These are phyloP conservation scores for Gymnoscopelus braueri DNA, from an alignment of 2,797 vertebrate genomes.

Conservation along the genomic window DNA sequence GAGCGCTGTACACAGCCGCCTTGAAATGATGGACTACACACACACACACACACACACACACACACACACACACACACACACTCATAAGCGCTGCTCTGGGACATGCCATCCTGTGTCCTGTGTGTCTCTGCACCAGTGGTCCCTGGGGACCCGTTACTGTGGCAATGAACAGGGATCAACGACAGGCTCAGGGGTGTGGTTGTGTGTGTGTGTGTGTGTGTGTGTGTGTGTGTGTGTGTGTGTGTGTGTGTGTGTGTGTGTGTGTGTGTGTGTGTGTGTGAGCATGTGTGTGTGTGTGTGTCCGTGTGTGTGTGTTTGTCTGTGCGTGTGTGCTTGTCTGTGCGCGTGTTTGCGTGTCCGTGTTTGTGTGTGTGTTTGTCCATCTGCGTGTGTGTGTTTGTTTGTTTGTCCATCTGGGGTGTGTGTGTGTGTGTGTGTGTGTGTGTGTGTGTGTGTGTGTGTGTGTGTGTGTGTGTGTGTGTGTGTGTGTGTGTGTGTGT, in stretches of 20 bases:
- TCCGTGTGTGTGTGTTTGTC: conserved; percentile 20
- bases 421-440: conserved; percentile 43
- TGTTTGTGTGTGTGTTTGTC: conserved; percentile 15
- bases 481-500: neutral
- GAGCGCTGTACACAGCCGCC: conserved; percentile 12
- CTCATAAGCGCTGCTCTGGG: conserved; percentile 49
- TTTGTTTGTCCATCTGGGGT: no score
- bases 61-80: conserved; percentile 34
- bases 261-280: neutral
- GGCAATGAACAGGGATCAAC: conserved; percentile 85
- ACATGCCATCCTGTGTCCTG: conserved; percentile 56
- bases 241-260: conserved; percentile 26
- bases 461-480: neutral
- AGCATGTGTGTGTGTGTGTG: conserved; percentile 52
- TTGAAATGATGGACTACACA: conserved; percentile 40
- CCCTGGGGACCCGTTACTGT: conserved; percentile 91
- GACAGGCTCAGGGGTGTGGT: conserved; percentile 63
- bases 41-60: conserved; percentile 30
- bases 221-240: neutral
- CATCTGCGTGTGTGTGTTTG: neutral
- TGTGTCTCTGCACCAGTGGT: conserved; percentile 65
- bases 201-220: conserved; percentile 23
- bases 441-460: conserved; percentile 11
- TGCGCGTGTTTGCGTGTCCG: conserved; percentile 34
- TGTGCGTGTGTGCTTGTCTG: conserved; percentile 18